Base-by-base conservation (phyloP, 2,888 invertebrate genomes). In the Dilophus febrilis region DNA sequence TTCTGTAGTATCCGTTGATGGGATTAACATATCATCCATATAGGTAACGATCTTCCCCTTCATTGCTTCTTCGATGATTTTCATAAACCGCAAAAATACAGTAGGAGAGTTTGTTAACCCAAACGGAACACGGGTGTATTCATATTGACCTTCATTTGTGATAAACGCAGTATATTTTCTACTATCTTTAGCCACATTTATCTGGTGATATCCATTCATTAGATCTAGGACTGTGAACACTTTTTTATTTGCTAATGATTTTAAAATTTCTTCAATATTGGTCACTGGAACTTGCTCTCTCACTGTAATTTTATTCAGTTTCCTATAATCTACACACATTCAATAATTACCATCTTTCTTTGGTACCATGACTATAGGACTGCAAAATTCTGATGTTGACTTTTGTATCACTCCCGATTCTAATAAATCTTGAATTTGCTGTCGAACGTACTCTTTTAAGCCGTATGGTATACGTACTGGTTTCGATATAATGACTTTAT, bases 61-160 rank as follows among this genome's bases (percentile, higher is more conserved):
- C 46, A 50, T 48, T 2, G 55, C 28, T 8, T 53, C 52, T 2
- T 43, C 14, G 18, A 56, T 49, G 2, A 30, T 45, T 35, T 55
- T 49, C 53, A 56, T 56, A 31, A 53, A 30, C 8, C 52, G 31
- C 45, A 52, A 50, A 28, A 57, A 55, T 0, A 49, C 50, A 3
- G 50, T 42, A 2, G 52, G 51, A 2, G 51, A 49, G 28, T 48
- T 47, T 35, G 49, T 52, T 22, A 51, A 36, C 1, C 49, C 51
- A n/a, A 48, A 51, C 16, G 46, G 47, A 46, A 50, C 45, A 30
- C 47, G 33, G 18, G 43, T 39, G 38, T 44, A 52, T 16, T 49
- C 40, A 22, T 40, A 51, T 41, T 50, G 49, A 2, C 49, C 49
- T 2, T 16, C 16, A 8, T n/a, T 12, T 6, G 40, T 35, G 16